phyloP scores from a whole-genome alignment of 2,797 vertebrate species.

The Pantherophis alleghaniensis region DNA sequence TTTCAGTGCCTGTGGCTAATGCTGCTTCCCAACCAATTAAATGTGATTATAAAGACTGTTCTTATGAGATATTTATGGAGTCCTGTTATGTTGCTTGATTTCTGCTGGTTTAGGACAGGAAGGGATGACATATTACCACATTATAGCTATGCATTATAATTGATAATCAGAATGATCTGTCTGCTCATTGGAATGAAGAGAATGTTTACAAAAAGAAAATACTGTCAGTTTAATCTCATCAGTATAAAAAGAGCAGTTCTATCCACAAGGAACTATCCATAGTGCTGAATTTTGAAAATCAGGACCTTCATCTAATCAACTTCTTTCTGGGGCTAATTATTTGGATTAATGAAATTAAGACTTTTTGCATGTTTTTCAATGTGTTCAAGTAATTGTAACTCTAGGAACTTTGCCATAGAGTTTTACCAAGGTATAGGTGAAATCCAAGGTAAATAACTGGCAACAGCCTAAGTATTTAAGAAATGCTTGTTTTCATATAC shows the following conservation, averaged over 20 bases:
- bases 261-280: constrained; percentile 48
- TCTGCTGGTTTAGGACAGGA: constrained; percentile 17
- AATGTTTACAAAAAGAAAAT: constrained; percentile 1
- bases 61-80: constrained; percentile 45
- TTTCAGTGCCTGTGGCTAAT: constrained; percentile 61
- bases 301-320: not conserved
- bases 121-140: not conserved
- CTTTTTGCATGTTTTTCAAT: constrained; percentile 56
- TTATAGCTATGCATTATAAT: constrained; percentile 60
- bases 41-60: constrained; percentile 49
- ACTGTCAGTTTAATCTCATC: not conserved
- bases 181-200: constrained; percentile 8
- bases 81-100: not conserved
- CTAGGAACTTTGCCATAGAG: constrained; percentile 57
- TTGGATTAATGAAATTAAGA: not conserved
- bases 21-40: constrained; percentile 61
- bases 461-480: constrained; percentile 31
- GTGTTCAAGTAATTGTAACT: constrained; percentile 57
- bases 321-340: constrained; percentile 37
- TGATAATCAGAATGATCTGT: not conserved
- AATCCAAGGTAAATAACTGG: constrained; percentile 34
- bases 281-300: constrained; percentile 36
- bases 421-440: constrained; percentile 46
- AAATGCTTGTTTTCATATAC: constrained; percentile 43
- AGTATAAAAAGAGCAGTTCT: not conserved